Percentiles rank a stretch among this genome's conserved stretches.
These are phyloP conservation scores for Stercorarius parasiticus DNA, from an alignment of 2,113 vertebrate species.

Conservation along the genomic window DNA sequence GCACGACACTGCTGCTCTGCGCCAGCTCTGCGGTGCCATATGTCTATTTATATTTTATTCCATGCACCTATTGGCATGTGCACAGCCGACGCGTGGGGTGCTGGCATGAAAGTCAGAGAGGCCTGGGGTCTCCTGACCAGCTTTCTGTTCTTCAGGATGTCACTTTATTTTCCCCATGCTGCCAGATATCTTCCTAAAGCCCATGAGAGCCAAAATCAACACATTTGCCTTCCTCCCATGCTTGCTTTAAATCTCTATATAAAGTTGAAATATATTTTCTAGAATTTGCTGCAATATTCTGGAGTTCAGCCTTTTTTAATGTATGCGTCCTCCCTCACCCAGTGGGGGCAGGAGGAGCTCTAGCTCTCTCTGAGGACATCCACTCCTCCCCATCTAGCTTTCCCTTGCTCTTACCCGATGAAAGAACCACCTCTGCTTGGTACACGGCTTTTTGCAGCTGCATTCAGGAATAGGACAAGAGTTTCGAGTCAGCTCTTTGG, in stretches of 20 bases:
- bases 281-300: neutral
- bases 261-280: neutral
- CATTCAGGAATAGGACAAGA: neutral
- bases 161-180: neutral
- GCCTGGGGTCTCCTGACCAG: neutral
- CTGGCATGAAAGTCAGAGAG: neutral
- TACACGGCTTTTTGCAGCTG: neutral
- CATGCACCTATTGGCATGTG: neutral
- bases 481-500: neutral
- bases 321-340: neutral
- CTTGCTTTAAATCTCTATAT: neutral
- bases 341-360: neutral
- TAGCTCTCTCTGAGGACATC: neutral
- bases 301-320: neutral
- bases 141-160: neutral
- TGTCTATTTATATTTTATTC: constrained; percentile 1
- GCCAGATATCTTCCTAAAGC: neutral
- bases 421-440: neutral
- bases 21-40: constrained; percentile 13
- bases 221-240: neutral
- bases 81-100: fast-evolving
- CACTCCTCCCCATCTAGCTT: neutral
- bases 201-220: neutral
- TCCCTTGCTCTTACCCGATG: neutral
- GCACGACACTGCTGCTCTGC: neutral